A percentile compares a stretch with the other conserved stretches of the same genome.
Conservation (phyloP, 2,888 invertebrate genomes). For the Spatulosminthurus flaviceps region DNA sequence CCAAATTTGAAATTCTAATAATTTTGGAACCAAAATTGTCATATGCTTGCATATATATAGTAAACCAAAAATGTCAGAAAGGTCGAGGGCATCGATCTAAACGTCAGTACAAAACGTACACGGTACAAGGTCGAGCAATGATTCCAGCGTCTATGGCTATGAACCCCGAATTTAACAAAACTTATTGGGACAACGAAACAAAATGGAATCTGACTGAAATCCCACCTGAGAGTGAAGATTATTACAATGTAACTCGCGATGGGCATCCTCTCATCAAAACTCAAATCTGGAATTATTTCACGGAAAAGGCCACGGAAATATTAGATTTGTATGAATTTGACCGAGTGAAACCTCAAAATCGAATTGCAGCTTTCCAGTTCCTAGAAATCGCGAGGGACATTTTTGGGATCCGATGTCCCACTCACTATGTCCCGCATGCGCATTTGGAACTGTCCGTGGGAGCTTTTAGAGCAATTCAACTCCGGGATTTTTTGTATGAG, state of each 20-base stretch:
- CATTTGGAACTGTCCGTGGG: constrained; percentile 53
- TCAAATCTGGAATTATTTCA: constrained; percentile 41
- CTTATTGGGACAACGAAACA: not conserved
- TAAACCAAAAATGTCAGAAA: not conserved
- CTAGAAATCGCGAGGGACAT: constrained; percentile 54
- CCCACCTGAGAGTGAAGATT: constrained; percentile 15
- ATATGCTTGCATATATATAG: too few species aligned
- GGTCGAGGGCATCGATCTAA: not conserved
- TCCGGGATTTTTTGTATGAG: constrained; percentile 34
- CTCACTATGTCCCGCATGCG: constrained; percentile 50
- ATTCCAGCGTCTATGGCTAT: constrained; percentile 20
- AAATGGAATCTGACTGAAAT: not conserved
- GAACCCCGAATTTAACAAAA: constrained; percentile 18
- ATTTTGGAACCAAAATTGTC: too few species aligned
- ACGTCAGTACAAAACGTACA: not conserved
- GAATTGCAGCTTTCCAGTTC: constrained; percentile 50
- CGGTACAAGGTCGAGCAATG: constrained; percentile 32
- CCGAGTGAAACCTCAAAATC: not conserved
- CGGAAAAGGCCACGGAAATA: constrained; percentile 13
- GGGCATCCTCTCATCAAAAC: constrained; percentile 41
- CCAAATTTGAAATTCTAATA: too few species aligned
- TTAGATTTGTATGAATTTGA: not conserved
- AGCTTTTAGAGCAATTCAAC: constrained; percentile 47
- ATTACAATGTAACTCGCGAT: not conserved
- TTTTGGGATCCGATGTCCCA: constrained; percentile 55